Conservation (phyloP, 2,888 invertebrate genomes). For the Nephrotoma appendiculata region DNA sequence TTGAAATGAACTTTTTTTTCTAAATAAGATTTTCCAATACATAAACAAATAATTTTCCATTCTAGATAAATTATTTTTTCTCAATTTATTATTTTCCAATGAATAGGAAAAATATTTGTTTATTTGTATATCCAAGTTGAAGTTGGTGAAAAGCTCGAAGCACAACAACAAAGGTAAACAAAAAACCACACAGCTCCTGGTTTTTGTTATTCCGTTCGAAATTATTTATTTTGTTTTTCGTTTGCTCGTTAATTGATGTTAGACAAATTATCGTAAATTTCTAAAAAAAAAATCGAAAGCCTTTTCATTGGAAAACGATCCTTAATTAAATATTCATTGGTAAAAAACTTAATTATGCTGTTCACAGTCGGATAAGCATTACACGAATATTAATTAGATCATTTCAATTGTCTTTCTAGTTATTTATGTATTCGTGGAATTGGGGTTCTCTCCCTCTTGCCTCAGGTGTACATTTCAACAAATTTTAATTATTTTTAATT, state of each 20-base stretch:
- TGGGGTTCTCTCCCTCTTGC: neutral
- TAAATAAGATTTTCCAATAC: neutral
- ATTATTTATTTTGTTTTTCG: no score
- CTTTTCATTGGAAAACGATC: no score
- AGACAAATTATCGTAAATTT: no score
- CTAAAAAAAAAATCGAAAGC: neutral
- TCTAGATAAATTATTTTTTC: neutral
- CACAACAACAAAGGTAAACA: neutral
- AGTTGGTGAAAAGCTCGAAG: neutral
- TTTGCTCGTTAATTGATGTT: no score
- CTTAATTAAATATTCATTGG: no score
- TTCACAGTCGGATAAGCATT: neutral
- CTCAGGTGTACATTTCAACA: neutral
- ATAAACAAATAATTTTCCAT: neutral
- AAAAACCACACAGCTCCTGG: no score
- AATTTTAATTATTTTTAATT: neutral
- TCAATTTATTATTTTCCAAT: neutral
- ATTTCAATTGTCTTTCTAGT: slow-evolving; percentile 8
- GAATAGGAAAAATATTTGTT: neutral
- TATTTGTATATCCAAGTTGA: neutral
- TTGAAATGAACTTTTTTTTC: neutral
- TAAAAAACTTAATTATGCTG: neutral
- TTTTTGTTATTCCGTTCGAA: no score
- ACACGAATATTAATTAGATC: neutral
- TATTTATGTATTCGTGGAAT: neutral